phyloP scores from a whole-genome alignment of 2,888 invertebrate genomes.

The Mimas tiliae region DNA sequence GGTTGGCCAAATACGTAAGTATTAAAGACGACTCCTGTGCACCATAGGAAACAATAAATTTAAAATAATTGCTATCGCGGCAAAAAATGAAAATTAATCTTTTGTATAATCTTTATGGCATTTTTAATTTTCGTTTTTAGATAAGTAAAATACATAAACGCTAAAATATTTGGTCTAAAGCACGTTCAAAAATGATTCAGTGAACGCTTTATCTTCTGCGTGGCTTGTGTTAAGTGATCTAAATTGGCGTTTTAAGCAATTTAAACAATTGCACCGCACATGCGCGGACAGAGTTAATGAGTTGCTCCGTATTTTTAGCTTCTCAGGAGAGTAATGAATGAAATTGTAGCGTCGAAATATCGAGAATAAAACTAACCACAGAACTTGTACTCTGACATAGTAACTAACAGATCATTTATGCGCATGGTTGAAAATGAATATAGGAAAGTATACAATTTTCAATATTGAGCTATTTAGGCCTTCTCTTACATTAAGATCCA shows the following conservation, averaged over 20 bases:
- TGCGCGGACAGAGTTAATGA: conserved; percentile 52
- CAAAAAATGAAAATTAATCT: background rate
- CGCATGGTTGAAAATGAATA: too few relatives aligned
- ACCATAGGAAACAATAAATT: background rate
- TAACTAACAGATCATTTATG: too few relatives aligned
- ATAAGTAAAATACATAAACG: conserved; percentile 7
- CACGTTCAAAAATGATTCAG: conserved; percentile 28
- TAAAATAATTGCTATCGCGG: background rate
- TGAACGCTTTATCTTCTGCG: conserved; percentile 40
- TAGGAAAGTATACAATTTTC: too few relatives aligned
- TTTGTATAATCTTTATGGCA: background rate
- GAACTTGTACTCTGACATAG: background rate
- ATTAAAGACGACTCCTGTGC: background rate
- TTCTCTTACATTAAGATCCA: too few relatives aligned
- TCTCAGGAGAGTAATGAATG: conserved; percentile 7
- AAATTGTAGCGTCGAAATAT: conserved; percentile 1
- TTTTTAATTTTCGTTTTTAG: background rate
- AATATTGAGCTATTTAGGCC: too few relatives aligned
- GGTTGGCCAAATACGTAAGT: background rate
- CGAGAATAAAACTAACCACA: background rate
- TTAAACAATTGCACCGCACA: conserved; percentile 52
- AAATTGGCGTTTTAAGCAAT: conserved; percentile 54
- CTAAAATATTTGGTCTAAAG: conserved; percentile 26
- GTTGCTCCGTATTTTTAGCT: conserved; percentile 35
- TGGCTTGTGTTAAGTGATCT: conserved; percentile 53